These are phyloP conservation scores for Microchirus variegatus DNA, from an alignment of 2,797 vertebrate species.

Conservation along the genomic window DNA sequence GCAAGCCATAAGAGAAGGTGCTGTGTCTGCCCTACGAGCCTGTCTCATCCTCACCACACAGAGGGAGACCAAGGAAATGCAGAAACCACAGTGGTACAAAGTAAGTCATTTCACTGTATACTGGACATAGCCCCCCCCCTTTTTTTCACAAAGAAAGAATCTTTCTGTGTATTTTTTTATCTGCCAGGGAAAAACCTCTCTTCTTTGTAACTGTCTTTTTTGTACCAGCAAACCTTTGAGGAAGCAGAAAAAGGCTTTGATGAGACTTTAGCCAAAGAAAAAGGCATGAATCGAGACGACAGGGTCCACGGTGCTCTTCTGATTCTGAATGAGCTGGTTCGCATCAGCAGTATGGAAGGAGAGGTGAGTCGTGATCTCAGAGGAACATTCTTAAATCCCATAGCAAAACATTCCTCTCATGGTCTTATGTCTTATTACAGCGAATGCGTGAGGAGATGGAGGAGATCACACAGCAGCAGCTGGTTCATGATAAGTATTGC, in stretches of 20 bases:
- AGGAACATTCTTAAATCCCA: neutral
- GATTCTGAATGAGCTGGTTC: slow-evolving; percentile 96
- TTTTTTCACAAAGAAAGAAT: neutral
- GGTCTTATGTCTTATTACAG: slow-evolving; percentile 60
- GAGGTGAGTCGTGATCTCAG: slow-evolving; percentile 84
- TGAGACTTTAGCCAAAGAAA: slow-evolving; percentile 95
- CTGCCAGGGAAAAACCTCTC: neutral
- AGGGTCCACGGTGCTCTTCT: slow-evolving; percentile 94
- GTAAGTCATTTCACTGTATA: slow-evolving; percentile 72
- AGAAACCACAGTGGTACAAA: slow-evolving; percentile 99
- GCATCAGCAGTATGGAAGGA: slow-evolving; percentile 99
- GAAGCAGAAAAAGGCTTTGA: slow-evolving; percentile 98
- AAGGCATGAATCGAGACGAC: slow-evolving; percentile 98
- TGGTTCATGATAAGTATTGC: slow-evolving; percentile 98
- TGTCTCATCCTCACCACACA: slow-evolving; percentile 97
- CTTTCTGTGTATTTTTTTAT: neutral
- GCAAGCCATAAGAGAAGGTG: slow-evolving; percentile 96
- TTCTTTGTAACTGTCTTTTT: neutral
- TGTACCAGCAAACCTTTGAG: slow-evolving; percentile 92
- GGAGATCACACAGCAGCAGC: slow-evolving; percentile 98
- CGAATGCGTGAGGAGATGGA: slow-evolving; percentile 99
- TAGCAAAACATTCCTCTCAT: neutral
- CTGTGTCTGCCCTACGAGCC: slow-evolving; percentile 93
- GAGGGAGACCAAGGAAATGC: slow-evolving; percentile 98
- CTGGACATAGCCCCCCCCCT: neutral